Evolutionary conservation across 2,888 invertebrate species (phyloP), one percentile per base, ranked within the genome.

Genomic region (Torymus auratus): DNA sequence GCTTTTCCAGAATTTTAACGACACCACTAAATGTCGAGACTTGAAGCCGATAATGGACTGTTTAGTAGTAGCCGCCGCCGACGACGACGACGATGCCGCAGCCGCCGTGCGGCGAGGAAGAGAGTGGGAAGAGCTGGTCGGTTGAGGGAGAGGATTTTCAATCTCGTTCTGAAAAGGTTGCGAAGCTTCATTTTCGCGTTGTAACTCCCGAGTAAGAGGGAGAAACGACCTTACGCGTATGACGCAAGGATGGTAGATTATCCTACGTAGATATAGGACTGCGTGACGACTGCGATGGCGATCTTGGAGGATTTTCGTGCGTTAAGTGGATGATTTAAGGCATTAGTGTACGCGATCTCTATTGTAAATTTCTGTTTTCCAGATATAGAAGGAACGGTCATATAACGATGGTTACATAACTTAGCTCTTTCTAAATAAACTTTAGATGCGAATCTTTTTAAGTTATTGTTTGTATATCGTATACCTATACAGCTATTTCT

Each of bases 1-100:
- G 87, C 89, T 87, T 89, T 90, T 88, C 86, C 88, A 88, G 88
- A 90, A 89, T 88, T 90, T 90, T 89, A 89, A 90, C 88, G 87
- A 87, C 87, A 81, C 83, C 85, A 86, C 87, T 88, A 88, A 89
- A 89, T 84, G 86, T 85, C 81, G 83, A 61, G 74, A 81, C 82
- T 84, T 73, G 82, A 82, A 62, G 80, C 83, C 84, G 84, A 86
- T 86, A 85, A 87, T 86, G 83, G 84, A 83, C 83, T 85, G 86
- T 84, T 87, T 85, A 85, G 84, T 85, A 83, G 83, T 23, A 23
- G 56, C 73, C 64, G 73, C 67, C 60, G 53, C 41, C 41, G 13
- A 77, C 69, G 67, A 60, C 69, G 41, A 28, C 60, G 60, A 67
- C 56, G 55, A 41, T 28, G 56, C 73, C 76, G 68, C 60, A 68